phyloP scores from a whole-genome alignment of 2,113 vertebrate species.

The Edolisoma coerulescens region DNA sequence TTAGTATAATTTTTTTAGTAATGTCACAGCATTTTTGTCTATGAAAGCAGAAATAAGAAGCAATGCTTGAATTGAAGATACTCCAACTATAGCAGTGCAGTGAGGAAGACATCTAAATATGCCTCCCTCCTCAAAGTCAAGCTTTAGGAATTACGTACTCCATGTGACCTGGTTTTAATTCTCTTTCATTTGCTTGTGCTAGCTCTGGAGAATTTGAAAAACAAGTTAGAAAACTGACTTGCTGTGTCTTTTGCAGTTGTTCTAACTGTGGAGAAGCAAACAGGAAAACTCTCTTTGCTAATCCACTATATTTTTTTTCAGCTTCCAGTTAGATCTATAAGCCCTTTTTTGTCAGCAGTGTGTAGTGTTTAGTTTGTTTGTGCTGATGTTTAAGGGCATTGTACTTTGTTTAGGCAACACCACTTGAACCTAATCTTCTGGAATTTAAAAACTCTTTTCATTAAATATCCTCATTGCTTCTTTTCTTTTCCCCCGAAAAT shows the following conservation, averaged over 20 bases:
- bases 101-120: background rate
- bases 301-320: background rate
- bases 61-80: background rate
- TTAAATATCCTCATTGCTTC: background rate
- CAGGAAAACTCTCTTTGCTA: background rate
- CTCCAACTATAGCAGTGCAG: background rate
- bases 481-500: fast-evolving
- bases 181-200: background rate
- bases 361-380: background rate
- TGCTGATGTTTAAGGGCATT: background rate
- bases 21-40: background rate
- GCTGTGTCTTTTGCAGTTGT: background rate
- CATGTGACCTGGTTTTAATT: background rate
- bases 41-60: background rate
- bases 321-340: background rate
- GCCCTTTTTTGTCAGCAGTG: background rate
- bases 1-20: background rate
- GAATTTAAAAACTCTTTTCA: background rate
- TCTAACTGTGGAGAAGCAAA: background rate
- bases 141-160: background rate
- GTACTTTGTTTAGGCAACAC: background rate
- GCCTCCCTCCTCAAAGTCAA: background rate
- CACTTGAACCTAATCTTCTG: background rate
- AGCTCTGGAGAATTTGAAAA: background rate
- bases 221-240: background rate